These are phyloP conservation scores for Solen grandis DNA, from an alignment of 1,140 invertebrate species.

Conservation along the genomic window DNA sequence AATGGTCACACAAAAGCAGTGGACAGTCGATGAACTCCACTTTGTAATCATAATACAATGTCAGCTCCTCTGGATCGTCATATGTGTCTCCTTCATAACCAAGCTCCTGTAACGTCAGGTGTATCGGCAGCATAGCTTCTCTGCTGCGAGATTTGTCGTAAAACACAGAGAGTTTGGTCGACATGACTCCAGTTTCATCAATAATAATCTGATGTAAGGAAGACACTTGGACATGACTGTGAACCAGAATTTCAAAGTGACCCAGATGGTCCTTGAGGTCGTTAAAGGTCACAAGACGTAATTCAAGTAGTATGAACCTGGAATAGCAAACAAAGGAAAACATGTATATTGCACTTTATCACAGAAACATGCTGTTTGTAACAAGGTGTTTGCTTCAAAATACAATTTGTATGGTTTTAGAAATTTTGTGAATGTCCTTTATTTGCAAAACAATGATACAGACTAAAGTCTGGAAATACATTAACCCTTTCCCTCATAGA, in stretches of 20 bases:
- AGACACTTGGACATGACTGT: constrained; percentile 70
- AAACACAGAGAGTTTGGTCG: constrained; percentile 76
- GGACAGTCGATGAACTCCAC: constrained; percentile 78
- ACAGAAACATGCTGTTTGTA: not conserved
- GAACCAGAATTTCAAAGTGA: constrained; percentile 71
- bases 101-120: constrained; percentile 71
- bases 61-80: constrained; percentile 71
- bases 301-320: constrained; percentile 71
- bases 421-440: no score
- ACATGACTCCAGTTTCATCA: constrained; percentile 68
- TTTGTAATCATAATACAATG: constrained; percentile 77
- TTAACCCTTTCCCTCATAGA: no score
- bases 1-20: constrained; percentile 77
- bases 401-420: no score
- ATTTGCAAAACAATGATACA: no score
- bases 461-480: no score
- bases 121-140: constrained; percentile 68
- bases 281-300: constrained; percentile 75
- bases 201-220: constrained; percentile 72
- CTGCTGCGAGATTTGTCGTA: constrained; percentile 67
- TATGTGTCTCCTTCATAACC: constrained; percentile 69
- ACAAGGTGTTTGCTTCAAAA: not conserved
- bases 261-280: constrained; percentile 67
- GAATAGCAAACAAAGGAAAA: constrained; percentile 48
- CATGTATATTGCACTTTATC: not conserved